Percentiles rank a stretch among this genome's conserved stretches.
These are phyloP conservation scores for Cuculus canorus DNA, from an alignment of 2,797 vertebrate species.

Conservation along the genomic window DNA sequence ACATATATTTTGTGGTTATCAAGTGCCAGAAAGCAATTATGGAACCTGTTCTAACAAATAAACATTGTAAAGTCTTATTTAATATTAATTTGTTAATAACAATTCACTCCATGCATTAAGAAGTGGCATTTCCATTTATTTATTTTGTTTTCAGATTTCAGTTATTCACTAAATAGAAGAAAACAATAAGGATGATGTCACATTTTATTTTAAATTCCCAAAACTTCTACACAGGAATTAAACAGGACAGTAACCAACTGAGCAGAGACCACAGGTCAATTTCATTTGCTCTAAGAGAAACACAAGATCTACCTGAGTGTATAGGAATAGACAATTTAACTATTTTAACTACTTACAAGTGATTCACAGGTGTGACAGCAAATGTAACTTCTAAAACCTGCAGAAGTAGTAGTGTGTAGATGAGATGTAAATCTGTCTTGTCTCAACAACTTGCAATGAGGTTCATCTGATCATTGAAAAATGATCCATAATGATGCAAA, in stretches of 20 bases:
- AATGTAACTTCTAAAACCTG: background rate
- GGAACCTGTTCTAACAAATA: background rate
- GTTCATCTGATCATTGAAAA: background rate
- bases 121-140: background rate
- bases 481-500: background rate
- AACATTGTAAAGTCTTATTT: background rate
- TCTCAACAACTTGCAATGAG: background rate
- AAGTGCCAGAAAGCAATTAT: background rate
- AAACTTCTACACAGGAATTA: background rate
- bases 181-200: background rate
- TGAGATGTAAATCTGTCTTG: background rate
- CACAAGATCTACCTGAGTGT: background rate
- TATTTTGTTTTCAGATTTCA: background rate
- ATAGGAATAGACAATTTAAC: background rate
- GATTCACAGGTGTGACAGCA: background rate
- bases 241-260: background rate
- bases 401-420: background rate
- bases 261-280: background rate
- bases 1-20: background rate
- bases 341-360: background rate
- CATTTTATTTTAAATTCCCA: background rate
- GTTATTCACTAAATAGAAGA: background rate
- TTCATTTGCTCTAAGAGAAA: background rate
- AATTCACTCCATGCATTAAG: background rate
- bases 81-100: background rate